Conservation (phyloP, 2,113 vertebrate species). For the Agelaius phoeniceus region DNA sequence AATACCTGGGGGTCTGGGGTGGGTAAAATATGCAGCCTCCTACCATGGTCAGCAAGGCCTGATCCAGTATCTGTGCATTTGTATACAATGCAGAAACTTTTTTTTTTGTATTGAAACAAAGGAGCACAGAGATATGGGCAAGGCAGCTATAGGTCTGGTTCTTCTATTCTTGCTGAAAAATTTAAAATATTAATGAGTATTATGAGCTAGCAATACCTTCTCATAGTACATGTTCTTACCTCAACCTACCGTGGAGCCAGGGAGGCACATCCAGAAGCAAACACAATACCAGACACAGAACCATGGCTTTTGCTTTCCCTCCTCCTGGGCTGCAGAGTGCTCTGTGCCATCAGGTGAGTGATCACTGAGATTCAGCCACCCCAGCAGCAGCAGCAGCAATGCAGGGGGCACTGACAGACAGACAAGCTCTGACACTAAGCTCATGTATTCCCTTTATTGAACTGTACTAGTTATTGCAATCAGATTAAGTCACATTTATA, state of each 20-base stretch:
- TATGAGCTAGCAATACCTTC: neutral
- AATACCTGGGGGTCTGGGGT: neutral
- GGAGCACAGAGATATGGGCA: neutral
- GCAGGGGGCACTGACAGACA: slow-evolving; percentile 9
- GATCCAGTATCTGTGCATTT: neutral
- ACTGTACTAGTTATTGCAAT: slow-evolving; percentile 98
- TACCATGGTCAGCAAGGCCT: neutral
- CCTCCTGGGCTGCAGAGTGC: neutral
- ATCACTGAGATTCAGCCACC: neutral
- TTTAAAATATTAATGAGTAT: neutral
- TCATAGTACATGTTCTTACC: neutral
- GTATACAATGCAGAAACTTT: neutral
- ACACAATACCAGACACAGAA: neutral
- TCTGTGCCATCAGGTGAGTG: neutral
- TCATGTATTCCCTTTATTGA: slow-evolving; percentile 90
- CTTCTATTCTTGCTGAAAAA: neutral
- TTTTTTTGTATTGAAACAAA: neutral
- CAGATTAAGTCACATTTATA: slow-evolving; percentile 99
- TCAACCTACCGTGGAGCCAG: neutral
- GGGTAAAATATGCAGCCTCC: neutral
- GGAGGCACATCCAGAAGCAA: neutral
- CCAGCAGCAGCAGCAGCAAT: neutral
- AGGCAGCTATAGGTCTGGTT: neutral
- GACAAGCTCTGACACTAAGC: slow-evolving; percentile 68
- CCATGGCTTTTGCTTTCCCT: neutral